Base-by-base conservation (phyloP, 1,140 invertebrate species). In the Lutraria rhynchaena region DNA sequence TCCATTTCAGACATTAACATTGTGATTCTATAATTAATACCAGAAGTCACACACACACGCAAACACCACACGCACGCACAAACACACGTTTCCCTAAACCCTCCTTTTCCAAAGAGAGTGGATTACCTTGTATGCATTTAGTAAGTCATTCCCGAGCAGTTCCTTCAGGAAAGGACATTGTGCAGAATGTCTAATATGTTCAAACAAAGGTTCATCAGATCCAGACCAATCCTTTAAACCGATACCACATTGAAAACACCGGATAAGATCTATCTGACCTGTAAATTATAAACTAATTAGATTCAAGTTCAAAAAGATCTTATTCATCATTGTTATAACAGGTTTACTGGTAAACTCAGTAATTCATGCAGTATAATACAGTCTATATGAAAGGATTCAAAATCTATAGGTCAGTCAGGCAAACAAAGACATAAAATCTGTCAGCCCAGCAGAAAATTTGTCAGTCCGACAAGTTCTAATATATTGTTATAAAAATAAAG, bases 141-240 rank as follows among this genome's bases (percentile, higher is more conserved):
- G 29, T 15, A 77, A 49, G 7, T 77, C 60, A 33, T 65, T 22
- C 27, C 61, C 60, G 1, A 77, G 61, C 4, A 67, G 51, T n/a
- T 77, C 29, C 31, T 24, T 35, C 46, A 77, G 31, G 46, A 77
- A 77, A 4, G 5, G 29, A 57, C 75, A 77, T n/a, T 77, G 41
- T 11, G 60, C 46, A 15, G 75, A 77, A n/a, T 77, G 75, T 55
- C 61, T 51, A 29, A 77, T 44, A 44, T 77, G 75, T 41, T 77
- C 75, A 55, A 77, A 67, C 22, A 77, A 33, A 3, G 75, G 75
- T 31, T 67, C 75, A 57, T 77, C 75, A 22, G 53, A 15, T 1
- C 17, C 44, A 13, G 58, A 24, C 75, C 75, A 77, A 27, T 77
- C 75, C 49, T 77, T 65, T 15, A 77, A 44, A 17, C 75, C 75